Percentiles rank a stretch among this genome's conserved stretches.
Conservation (phyloP, 2,888 invertebrate genomes). For the Andrena flavipes region DNA sequence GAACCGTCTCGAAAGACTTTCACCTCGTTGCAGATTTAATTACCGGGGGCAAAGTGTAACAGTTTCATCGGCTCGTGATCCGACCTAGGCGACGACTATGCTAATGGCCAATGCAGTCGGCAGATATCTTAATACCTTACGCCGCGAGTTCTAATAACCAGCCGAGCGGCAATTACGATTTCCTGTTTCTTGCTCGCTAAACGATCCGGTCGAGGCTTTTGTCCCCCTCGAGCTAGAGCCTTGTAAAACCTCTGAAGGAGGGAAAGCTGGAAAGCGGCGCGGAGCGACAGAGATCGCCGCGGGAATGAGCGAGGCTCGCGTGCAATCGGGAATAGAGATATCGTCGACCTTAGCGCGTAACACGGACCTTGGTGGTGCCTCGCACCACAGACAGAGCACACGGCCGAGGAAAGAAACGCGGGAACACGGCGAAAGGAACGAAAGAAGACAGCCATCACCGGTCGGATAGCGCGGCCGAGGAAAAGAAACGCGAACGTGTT, state of each 20-base stretch:
- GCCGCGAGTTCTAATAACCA: conserved; percentile 65
- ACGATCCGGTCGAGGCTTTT: conserved; percentile 49
- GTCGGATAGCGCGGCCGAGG: background rate
- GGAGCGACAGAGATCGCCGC: conserved; percentile 4
- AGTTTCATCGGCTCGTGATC: conserved; percentile 55
- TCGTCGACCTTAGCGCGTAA: conserved; percentile 56
- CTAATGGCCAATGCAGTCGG: conserved; percentile 54
- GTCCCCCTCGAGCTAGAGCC: conserved; percentile 44
- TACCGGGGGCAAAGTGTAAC: conserved; percentile 52
- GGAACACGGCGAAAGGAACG: conserved; percentile 20
- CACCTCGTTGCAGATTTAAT: conserved; percentile 54
- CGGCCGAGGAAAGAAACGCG: conserved; percentile 22
- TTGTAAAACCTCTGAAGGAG: background rate
- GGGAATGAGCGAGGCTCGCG: conserved; percentile 54
- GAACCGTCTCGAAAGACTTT: conserved; percentile 48
- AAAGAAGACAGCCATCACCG: background rate
- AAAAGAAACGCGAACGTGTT: background rate
- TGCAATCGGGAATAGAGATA: conserved; percentile 69
- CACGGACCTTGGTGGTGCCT: conserved; percentile 32
- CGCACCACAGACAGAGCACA: conserved; percentile 40
- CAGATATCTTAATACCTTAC: conserved; percentile 64
- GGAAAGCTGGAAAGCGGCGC: background rate
- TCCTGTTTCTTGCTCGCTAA: conserved; percentile 66
- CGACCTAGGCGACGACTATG: conserved; percentile 55
- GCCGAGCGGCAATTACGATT: conserved; percentile 64